Evolutionary conservation across 2,113 vertebrate genomes (phyloP).

Genomic region (Takifugu bimaculatus): DNA sequence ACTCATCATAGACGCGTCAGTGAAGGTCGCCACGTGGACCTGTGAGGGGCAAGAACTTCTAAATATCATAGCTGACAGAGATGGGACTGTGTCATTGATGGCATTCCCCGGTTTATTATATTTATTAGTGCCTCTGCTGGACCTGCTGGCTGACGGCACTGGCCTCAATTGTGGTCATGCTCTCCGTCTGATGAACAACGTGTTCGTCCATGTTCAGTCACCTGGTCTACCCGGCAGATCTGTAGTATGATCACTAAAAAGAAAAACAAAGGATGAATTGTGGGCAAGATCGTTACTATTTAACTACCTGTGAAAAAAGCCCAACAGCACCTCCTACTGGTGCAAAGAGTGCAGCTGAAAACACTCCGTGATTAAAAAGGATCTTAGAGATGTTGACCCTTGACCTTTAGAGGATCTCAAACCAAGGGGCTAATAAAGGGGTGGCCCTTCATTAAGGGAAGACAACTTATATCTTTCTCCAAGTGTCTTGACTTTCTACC

Average conservation of each 20-base stretch:
- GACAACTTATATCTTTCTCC: too few species aligned
- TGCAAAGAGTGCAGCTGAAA: too few species aligned
- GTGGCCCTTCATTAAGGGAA: too few species aligned
- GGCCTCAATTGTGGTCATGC: slow-evolving; percentile 96
- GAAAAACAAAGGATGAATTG: neutral
- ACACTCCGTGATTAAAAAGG: too few species aligned
- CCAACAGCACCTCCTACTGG: too few species aligned
- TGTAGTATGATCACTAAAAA: slow-evolving; percentile 2
- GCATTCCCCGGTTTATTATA: neutral
- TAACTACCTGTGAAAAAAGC: too few species aligned
- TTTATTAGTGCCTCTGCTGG: slow-evolving; percentile 76
- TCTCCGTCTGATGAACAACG: slow-evolving; percentile 84
- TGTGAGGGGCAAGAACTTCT: slow-evolving; percentile 36
- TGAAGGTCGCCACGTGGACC: slow-evolving; percentile 94
- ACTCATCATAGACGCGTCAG: slow-evolving; percentile 91
- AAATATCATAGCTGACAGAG: neutral
- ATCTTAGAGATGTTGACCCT: too few species aligned
- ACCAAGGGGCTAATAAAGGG: too few species aligned
- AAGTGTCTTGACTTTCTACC: too few species aligned
- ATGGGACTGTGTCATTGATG: too few species aligned
- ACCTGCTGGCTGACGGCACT: slow-evolving; percentile 91
- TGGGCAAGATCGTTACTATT: too few species aligned
- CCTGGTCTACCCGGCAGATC: slow-evolving; percentile 51
- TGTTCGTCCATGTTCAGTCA: slow-evolving; percentile 89
- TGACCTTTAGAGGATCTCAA: too few species aligned